Percentiles rank a stretch among this genome's conserved stretches.
phyloP scores from a whole-genome alignment of 2,113 vertebrate species.

The Forbesichthys agassizii region DNA sequence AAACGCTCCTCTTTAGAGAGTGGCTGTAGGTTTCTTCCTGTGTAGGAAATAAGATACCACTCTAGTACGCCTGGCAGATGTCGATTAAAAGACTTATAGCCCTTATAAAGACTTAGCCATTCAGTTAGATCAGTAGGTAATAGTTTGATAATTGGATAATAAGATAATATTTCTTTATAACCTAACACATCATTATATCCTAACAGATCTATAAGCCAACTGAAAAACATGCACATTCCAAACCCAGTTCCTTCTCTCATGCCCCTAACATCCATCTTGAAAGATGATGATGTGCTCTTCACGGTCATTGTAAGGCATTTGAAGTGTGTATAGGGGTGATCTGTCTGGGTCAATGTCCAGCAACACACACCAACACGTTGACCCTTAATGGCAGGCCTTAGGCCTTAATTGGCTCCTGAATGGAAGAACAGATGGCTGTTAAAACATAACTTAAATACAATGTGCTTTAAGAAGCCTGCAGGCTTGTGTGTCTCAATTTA shows the following conservation, averaged over 20 bases:
- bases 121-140: too few relatives aligned
- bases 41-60: slow-evolving; percentile 4
- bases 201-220: background rate
- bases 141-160: too few relatives aligned
- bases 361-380: slow-evolving; percentile 30
- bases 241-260: slow-evolving; percentile 19
- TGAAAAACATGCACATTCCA: slow-evolving; percentile 27
- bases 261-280: slow-evolving; percentile 50
- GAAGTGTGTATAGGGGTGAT: slow-evolving; percentile 59
- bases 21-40: slow-evolving; percentile 19
- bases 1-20: slow-evolving; percentile 4
- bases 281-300: slow-evolving; percentile 57
- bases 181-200: background rate
- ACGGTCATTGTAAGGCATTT: slow-evolving; percentile 54
- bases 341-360: slow-evolving; percentile 57
- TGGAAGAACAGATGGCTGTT: slow-evolving; percentile 74
- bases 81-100: too few relatives aligned
- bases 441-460: slow-evolving; percentile 18
- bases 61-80: too few relatives aligned
- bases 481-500: background rate
- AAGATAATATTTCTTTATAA: too few relatives aligned
- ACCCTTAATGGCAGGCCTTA: slow-evolving; percentile 47
- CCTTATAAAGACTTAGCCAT: too few relatives aligned
- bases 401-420: slow-evolving; percentile 53
- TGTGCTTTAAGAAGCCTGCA: slow-evolving; percentile 20